These are phyloP conservation scores for Thalassaphorura encarpata DNA, from an alignment of 1,140 invertebrate species.

Conservation along the genomic window DNA sequence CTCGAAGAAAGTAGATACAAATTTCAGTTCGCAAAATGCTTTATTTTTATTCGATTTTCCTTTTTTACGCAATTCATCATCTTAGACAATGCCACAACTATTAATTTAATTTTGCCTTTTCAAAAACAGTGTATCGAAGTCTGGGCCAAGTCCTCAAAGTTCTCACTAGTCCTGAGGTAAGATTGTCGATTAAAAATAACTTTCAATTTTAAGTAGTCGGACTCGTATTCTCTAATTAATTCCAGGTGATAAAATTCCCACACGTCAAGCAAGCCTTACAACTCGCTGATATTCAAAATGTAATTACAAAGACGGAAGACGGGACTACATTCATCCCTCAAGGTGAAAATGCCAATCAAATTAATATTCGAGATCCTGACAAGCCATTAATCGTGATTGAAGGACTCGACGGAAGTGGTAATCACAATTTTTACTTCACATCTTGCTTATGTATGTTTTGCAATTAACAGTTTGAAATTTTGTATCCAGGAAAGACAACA, in stretches of 20 bases:
- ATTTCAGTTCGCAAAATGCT: too few relatives aligned
- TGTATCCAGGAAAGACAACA: slow-evolving; percentile 26
- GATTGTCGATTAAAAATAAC: neutral
- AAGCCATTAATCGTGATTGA: slow-evolving; percentile 28
- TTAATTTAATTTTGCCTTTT: too few relatives aligned
- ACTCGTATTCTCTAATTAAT: neutral
- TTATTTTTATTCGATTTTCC: too few relatives aligned
- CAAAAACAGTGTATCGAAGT: slow-evolving; percentile 17
- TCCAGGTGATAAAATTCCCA: slow-evolving; percentile 7
- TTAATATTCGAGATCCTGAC: neutral
- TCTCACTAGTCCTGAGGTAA: slow-evolving; percentile 13
- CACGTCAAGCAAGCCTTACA: slow-evolving; percentile 5
- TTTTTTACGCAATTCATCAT: too few relatives aligned
- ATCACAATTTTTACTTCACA: neutral
- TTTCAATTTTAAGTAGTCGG: neutral
- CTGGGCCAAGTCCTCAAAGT: slow-evolving; percentile 10
- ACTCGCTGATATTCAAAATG: neutral
- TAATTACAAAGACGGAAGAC: neutral
- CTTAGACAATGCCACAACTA: too few relatives aligned
- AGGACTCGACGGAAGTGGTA: slow-evolving; percentile 31
- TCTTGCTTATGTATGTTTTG: too few relatives aligned
- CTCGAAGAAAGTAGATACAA: too few relatives aligned
- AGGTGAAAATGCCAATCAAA: neutral
- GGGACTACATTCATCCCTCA: neutral
- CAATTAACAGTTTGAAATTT: too few relatives aligned